phyloP scores from a whole-genome alignment of 2,888 invertebrate species.

The Aporophyla nigra region DNA sequence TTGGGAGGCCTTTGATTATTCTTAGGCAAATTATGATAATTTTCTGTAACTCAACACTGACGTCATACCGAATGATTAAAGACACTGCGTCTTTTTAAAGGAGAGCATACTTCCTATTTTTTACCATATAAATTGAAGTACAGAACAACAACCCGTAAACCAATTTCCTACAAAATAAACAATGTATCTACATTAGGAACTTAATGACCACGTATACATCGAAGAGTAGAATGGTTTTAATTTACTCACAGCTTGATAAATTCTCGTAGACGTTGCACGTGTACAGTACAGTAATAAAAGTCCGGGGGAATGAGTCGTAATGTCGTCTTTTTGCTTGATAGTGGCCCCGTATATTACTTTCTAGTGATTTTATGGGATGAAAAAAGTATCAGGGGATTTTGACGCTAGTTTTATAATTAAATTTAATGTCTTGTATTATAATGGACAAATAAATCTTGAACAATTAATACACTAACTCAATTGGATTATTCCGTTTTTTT shows the following conservation, averaged over 20 bases:
- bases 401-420: background rate
- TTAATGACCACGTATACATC: conserved; percentile 41
- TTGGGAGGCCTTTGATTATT: conserved; percentile 19
- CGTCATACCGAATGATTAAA: background rate
- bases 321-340: conserved; percentile 21
- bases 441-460: background rate
- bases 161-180: conserved; percentile 45
- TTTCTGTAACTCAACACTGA: background rate
- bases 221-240: conserved; percentile 40
- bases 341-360: conserved; percentile 17
- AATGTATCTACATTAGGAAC: conserved; percentile 42
- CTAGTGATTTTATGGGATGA: conserved; percentile 15
- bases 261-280: conserved; percentile 35
- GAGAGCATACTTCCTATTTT: background rate
- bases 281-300: conserved; percentile 41
- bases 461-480: no score
- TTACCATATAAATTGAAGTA: conserved; percentile 1
- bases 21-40: background rate
- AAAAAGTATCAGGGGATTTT: background rate
- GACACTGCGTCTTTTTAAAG: background rate
- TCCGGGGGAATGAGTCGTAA: conserved; percentile 31
- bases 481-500: background rate
- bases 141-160: conserved; percentile 9
- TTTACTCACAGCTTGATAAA: conserved; percentile 46
- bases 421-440: background rate